These are phyloP conservation scores for Phlogophora meticulosa DNA, from an alignment of 2,888 invertebrate species.

Conservation along the genomic window DNA sequence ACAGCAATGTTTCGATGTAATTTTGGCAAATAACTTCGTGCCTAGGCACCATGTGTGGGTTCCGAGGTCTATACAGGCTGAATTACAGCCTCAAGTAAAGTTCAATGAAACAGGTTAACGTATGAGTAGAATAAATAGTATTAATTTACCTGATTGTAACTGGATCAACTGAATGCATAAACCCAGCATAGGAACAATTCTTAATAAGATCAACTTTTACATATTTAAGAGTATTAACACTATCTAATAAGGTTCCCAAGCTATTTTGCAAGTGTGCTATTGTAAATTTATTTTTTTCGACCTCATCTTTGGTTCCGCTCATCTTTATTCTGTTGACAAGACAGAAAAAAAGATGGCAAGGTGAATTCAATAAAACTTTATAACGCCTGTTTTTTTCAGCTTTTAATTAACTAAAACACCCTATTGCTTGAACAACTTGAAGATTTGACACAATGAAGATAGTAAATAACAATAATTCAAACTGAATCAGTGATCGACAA, in stretches of 20 bases:
- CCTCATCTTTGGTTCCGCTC: conserved; percentile 11
- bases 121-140: neutral
- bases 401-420: conserved; percentile 9
- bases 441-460: neutral
- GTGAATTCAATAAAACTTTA: neutral
- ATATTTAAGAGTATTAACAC: conserved; percentile 80
- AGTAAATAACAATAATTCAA: neutral
- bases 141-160: conserved; percentile 78
- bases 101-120: no score
- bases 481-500: no score
- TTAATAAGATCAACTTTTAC: conserved; percentile 77
- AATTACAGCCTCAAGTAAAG: no score
- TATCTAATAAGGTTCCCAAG: conserved; percentile 64
- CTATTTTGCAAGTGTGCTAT: conserved; percentile 53
- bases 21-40: no score
- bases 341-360: neutral
- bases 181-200: conserved; percentile 75
- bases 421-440: neutral
- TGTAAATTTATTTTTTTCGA: conserved; percentile 37
- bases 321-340: conserved; percentile 9
- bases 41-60: no score
- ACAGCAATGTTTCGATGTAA: no score
- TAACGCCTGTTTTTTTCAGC: neutral
- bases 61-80: no score
- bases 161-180: conserved; percentile 83